Evolutionary conservation across 2,797 vertebrate genomes (phyloP).

Genomic region (Danio choprae): DNA sequence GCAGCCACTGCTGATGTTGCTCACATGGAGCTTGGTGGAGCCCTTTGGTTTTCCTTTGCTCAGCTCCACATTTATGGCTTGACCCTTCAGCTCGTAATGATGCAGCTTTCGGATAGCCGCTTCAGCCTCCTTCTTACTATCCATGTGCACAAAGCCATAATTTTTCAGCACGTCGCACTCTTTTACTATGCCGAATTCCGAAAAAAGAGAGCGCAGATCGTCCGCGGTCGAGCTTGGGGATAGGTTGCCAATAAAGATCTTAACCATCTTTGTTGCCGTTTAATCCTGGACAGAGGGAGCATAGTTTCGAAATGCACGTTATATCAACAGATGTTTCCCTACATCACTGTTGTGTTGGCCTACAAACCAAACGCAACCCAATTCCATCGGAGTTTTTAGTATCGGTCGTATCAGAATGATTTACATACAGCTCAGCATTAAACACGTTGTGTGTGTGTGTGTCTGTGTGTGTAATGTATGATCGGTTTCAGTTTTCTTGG

Average conservation of each 20-base stretch:
- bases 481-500: not conserved
- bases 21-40: slow-evolving; percentile 93
- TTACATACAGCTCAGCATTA: not conserved
- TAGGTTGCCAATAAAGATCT: slow-evolving; percentile 94
- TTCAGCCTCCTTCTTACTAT: slow-evolving; percentile 84
- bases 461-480: not conserved
- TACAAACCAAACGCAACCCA: slow-evolving; percentile 17
- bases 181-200: slow-evolving; percentile 91
- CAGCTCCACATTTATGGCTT: slow-evolving; percentile 92
- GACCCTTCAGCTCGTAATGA: slow-evolving; percentile 87
- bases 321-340: slow-evolving; percentile 43
- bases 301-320: slow-evolving; percentile 58
- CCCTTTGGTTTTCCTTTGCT: slow-evolving; percentile 91
- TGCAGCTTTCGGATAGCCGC: slow-evolving; percentile 92
- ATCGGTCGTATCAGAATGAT: not conserved
- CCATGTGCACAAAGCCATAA: slow-evolving; percentile 95
- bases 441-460: not conserved
- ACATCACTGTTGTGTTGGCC: slow-evolving; percentile 20
- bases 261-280: slow-evolving; percentile 83
- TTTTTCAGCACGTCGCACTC: slow-evolving; percentile 96
- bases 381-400: not conserved
- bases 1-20: slow-evolving; percentile 85
- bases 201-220: slow-evolving; percentile 90
- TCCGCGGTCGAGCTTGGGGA: slow-evolving; percentile 85
- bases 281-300: slow-evolving; percentile 59